Conservation (phyloP, 2,888 invertebrate species). For the Actias luna region DNA sequence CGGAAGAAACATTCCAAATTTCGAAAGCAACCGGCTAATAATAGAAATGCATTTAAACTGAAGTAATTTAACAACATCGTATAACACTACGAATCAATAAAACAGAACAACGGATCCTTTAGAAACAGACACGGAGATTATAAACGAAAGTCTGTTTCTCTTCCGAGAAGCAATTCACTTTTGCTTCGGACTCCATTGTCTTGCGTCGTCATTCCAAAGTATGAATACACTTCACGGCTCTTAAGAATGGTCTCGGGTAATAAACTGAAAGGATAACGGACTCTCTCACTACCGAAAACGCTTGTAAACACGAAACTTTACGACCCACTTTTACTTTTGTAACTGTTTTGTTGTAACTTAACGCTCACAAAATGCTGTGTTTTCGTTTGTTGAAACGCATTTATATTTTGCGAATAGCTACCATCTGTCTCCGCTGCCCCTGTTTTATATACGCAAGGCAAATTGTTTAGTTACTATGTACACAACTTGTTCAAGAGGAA, state of each 20-base stretch:
- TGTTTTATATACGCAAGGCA: no score
- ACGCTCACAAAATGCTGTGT: slow-evolving; percentile 1
- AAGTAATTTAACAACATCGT: background rate
- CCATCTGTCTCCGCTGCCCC: no score
- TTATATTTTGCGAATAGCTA: no score
- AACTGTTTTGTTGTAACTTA: slow-evolving; percentile 27
- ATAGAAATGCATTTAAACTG: background rate
- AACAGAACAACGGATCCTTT: slow-evolving; percentile 11
- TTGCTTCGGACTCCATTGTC: background rate
- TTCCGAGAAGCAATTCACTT: slow-evolving; percentile 8
- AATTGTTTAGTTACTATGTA: no score
- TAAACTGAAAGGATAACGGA: slow-evolving; percentile 39
- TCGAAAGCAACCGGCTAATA: background rate
- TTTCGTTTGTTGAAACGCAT: background rate
- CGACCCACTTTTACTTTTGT: slow-evolving; percentile 45
- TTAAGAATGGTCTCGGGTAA: slow-evolving; percentile 26
- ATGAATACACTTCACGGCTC: slow-evolving; percentile 27
- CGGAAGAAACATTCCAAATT: background rate
- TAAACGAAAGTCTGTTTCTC: background rate
- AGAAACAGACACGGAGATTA: background rate
- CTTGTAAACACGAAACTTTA: slow-evolving; percentile 33
- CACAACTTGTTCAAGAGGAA: no score
- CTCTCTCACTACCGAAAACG: slow-evolving; percentile 21
- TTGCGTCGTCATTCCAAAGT: background rate
- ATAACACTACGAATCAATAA: background rate